Percentiles rank a stretch among this genome's conserved stretches.
Evolutionary conservation across 2,797 vertebrate genomes (phyloP).

Genomic region (Ciconia nigra): DNA sequence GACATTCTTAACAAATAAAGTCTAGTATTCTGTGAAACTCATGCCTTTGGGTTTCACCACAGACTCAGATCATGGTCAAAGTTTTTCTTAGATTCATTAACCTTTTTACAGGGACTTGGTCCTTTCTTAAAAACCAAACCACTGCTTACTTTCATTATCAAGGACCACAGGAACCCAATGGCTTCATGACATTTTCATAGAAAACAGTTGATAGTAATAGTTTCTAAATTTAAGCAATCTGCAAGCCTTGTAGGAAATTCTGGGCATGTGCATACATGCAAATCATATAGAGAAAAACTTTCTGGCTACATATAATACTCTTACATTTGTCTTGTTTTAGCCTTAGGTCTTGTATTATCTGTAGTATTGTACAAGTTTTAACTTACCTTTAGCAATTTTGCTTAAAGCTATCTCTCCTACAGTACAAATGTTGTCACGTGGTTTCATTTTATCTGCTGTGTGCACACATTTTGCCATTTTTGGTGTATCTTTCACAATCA

Average conservation of each 20-base stretch:
- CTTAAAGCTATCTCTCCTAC: not conserved
- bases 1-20: not conserved
- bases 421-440: not conserved
- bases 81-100: constrained; percentile 19
- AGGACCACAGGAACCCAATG: not conserved
- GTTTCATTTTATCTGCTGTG: constrained; percentile 36
- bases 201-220: not conserved
- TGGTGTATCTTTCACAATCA: constrained; percentile 18
- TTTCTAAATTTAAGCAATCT: not conserved
- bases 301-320: not conserved
- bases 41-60: constrained; percentile 1
- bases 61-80: not conserved
- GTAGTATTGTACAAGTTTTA: constrained; percentile 19
- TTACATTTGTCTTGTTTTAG: constrained; percentile 14
- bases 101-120: not conserved
- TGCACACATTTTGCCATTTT: constrained; percentile 38
- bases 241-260: constrained; percentile 3
- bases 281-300: constrained; percentile 17
- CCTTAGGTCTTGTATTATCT: constrained; percentile 30
- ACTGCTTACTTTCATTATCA: not conserved
- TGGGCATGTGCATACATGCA: not conserved
- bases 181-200: constrained; percentile 19
- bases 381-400: not conserved
- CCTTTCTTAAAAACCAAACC: not conserved
- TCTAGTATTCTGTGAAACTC: not conserved